Conservation (phyloP, 2,797 vertebrate species). For the Pachyuromys duprasi region DNA sequence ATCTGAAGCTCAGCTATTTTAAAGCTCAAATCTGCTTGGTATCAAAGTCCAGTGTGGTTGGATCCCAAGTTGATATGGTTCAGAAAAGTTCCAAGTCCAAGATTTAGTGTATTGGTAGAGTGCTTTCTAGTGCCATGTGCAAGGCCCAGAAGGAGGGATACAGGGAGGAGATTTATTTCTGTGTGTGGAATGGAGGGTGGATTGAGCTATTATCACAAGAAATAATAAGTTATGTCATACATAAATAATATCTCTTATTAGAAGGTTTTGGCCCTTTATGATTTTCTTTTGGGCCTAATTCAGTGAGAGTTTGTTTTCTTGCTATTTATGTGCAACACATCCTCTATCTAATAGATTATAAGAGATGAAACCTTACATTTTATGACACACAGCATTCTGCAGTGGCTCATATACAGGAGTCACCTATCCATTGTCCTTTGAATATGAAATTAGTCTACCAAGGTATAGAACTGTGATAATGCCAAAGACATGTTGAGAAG, state of each 20-base stretch:
- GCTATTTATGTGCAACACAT: background rate
- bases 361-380: background rate
- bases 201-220: background rate
- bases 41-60: background rate
- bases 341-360: background rate
- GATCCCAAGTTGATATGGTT: background rate
- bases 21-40: background rate
- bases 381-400: background rate
- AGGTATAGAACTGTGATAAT: background rate
- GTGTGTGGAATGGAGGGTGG: background rate
- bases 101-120: background rate
- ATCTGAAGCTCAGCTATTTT: background rate
- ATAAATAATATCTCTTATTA: constrained; percentile 35
- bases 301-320: constrained; percentile 7
- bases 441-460: background rate
- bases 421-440: background rate
- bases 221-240: background rate
- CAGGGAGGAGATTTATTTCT: background rate
- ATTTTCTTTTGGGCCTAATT: background rate
- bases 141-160: background rate
- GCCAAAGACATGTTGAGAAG: constrained; percentile 32
- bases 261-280: background rate
- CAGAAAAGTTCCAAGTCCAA: constrained; percentile 21
- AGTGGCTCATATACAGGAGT: background rate
- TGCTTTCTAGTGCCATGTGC: background rate